Conservation (phyloP, 2,888 invertebrate genomes). For the Hanleya hanleyi region DNA sequence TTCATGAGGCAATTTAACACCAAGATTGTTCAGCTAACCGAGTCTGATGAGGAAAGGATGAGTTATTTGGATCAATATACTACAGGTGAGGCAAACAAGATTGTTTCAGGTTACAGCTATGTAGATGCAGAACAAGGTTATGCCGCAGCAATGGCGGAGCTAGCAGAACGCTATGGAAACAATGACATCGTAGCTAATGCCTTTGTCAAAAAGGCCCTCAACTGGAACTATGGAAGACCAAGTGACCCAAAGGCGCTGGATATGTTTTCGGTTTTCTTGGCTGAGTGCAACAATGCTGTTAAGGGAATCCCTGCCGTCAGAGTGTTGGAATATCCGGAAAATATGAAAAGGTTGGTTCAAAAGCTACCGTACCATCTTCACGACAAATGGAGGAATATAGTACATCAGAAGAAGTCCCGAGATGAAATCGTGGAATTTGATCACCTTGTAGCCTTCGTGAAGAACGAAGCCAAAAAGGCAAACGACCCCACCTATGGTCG, state of each 20-base stretch:
- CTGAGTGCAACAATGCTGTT: background rate
- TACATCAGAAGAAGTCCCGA: background rate
- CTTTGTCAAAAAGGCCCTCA: background rate
- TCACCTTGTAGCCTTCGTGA: constrained; percentile 13
- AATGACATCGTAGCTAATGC: too few species aligned
- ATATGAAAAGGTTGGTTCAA: background rate
- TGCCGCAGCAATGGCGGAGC: too few species aligned
- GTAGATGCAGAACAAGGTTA: too few species aligned
- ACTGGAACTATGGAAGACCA: background rate
- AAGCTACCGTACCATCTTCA: background rate
- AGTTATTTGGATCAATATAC: too few species aligned
- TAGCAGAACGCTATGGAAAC: too few species aligned
- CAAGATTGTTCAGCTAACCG: too few species aligned
- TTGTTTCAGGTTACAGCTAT: too few species aligned
- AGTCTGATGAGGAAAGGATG: too few species aligned
- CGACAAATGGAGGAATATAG: background rate
- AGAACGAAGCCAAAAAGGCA: constrained; percentile 12
- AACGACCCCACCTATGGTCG: constrained; percentile 25
- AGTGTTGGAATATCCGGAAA: background rate
- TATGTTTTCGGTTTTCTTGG: background rate
- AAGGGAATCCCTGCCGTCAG: background rate
- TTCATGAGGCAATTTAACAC: too few species aligned
- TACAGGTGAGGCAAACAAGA: too few species aligned
- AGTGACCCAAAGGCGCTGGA: background rate
- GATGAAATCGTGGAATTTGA: background rate